Percentiles rank a stretch among this genome's conserved stretches.
Evolutionary conservation across 2,113 vertebrate species (phyloP).

Genomic region (Carlito syrichta): DNA sequence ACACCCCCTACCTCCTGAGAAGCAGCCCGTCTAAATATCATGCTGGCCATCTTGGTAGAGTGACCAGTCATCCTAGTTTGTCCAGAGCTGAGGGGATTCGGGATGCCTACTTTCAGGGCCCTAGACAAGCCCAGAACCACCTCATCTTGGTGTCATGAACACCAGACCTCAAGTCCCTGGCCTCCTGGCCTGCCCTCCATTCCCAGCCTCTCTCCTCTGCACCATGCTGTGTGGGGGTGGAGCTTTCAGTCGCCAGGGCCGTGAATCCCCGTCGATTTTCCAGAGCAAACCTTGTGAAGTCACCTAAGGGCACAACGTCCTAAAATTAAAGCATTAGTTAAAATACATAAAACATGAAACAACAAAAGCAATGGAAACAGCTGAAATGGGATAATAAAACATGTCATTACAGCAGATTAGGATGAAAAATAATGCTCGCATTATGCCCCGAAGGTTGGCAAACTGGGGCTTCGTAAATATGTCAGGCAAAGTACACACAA

Average conservation of each 20-base stretch:
- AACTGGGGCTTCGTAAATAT: conserved; percentile 63
- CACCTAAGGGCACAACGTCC: conserved; percentile 25
- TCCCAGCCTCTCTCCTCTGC: too few relatives aligned
- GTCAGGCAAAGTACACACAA: conserved; percentile 63
- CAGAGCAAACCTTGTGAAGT: not conserved
- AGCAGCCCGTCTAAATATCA: not conserved
- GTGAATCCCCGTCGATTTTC: not conserved
- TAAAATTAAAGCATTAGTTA: conserved; percentile 74
- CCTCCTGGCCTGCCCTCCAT: not conserved
- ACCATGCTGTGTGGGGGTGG: not conserved
- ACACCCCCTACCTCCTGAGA: not conserved
- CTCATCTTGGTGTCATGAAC: not conserved
- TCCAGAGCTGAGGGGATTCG: not conserved
- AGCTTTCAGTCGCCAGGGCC: rapidly evolving
- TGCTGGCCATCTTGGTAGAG: not conserved
- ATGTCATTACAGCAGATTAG: conserved; percentile 74
- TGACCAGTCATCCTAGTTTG: not conserved
- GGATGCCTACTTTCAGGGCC: not conserved
- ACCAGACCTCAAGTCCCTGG: too few relatives aligned
- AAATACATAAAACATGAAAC: conserved; percentile 70
- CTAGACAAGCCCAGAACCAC: not conserved
- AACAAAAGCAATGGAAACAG: conserved; percentile 49
- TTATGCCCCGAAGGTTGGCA: conserved; percentile 71
- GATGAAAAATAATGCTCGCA: conserved; percentile 61
- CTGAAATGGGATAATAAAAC: conserved; percentile 72